phyloP scores from a whole-genome alignment of 2,113 vertebrate species.

The Dolichallabes microphthalmus region DNA sequence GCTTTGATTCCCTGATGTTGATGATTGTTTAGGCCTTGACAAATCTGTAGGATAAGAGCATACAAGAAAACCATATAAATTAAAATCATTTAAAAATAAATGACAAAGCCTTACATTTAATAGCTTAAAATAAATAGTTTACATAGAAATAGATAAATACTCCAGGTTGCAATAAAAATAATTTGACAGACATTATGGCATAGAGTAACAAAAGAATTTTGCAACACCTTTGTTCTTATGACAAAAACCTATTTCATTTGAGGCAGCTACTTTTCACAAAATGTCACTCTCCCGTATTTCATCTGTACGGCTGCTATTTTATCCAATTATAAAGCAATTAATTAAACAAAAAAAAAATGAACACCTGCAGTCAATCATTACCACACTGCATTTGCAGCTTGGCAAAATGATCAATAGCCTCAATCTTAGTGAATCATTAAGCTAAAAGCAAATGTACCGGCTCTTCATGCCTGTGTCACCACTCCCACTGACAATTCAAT shows the following conservation, averaged over 20 bases:
- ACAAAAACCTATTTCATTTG: conserved; percentile 51
- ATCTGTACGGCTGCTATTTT: conserved; percentile 65
- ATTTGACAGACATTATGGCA: background rate
- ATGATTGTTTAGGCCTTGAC: conserved; percentile 38
- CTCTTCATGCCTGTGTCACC: conserved; percentile 35
- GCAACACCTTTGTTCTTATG: conserved; percentile 43
- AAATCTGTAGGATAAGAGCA: conserved; percentile 54
- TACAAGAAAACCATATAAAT: conserved; percentile 23
- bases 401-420: conserved; percentile 55
- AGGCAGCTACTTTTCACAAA: conserved; percentile 58
- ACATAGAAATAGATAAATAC: conserved; percentile 6
- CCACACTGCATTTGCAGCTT: conserved; percentile 54
- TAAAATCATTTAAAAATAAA: background rate
- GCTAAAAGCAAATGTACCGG: conserved; percentile 49
- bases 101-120: background rate
- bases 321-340: conserved; percentile 69
- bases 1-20: conserved; percentile 49
- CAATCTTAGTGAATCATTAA: conserved; percentile 54
- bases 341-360: conserved; percentile 68
- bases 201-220: conserved; percentile 21
- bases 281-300: conserved; percentile 59
- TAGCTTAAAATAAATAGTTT: background rate
- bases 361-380: conserved; percentile 71
- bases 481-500: conserved; percentile 44
- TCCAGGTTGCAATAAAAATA: background rate